Evolutionary conservation across 2,888 invertebrate species (phyloP).

Genomic region (Hypomecis punctinalis): DNA sequence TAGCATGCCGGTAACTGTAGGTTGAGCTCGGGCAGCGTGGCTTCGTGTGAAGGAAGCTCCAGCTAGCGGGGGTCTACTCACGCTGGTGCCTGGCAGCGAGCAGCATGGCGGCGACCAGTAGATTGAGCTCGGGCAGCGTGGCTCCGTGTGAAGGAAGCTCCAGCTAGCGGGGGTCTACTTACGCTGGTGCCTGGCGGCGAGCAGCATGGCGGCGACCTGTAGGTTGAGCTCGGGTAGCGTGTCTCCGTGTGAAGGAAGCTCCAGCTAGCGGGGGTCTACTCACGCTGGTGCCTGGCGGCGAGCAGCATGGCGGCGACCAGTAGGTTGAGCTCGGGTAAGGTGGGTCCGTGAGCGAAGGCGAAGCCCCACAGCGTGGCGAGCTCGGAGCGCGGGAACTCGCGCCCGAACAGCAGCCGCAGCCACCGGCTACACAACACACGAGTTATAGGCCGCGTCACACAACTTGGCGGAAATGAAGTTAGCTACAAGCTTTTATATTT

Average conservation of each 20-base stretch:
- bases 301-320: conserved; percentile 92
- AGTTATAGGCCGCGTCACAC: not conserved
- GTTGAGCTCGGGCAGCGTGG: too few relatives aligned
- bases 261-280: conserved; percentile 2
- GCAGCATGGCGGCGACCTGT: too few relatives aligned
- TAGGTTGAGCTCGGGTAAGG: conserved; percentile 77
- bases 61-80: too few relatives aligned
- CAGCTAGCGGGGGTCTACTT: too few relatives aligned
- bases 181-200: too few relatives aligned
- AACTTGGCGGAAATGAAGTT: too few relatives aligned
- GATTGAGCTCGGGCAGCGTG: too few relatives aligned
- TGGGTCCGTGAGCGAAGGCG: conserved; percentile 89
- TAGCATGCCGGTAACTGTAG: too few relatives aligned
- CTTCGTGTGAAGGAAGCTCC: not conserved
- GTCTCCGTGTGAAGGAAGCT: not conserved
- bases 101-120: too few relatives aligned
- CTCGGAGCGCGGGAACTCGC: conserved; percentile 92
- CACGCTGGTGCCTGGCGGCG: conserved; percentile 80
- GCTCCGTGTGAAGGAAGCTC: not conserved
- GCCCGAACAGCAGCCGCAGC: conserved; percentile 92
- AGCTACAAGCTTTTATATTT: too few relatives aligned
- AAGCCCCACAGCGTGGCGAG: conserved; percentile 93
- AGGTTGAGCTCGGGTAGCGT: too few relatives aligned
- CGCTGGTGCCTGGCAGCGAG: too few relatives aligned
- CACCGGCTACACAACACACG: conserved; percentile 86